Evolutionary conservation across 2,888 invertebrate species (phyloP).

Genomic region (Loripinus fragilis): DNA sequence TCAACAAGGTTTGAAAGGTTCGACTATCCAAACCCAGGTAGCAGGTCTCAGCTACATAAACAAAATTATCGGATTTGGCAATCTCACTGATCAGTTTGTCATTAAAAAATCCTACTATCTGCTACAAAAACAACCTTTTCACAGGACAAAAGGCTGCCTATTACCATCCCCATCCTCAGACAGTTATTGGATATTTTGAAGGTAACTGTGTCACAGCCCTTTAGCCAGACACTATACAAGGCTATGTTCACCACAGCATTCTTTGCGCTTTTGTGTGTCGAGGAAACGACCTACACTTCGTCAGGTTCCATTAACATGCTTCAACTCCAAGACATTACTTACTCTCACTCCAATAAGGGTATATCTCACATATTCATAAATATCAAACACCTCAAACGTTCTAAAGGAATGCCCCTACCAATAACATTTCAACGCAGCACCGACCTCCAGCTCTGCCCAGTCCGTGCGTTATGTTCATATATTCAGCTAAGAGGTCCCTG

Average conservation of each 20-base stretch:
- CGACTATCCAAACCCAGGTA: background rate
- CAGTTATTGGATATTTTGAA: background rate
- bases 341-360: no score
- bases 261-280: background rate
- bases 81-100: background rate
- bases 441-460: background rate
- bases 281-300: background rate
- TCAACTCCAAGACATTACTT: no score
- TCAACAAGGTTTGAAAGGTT: background rate
- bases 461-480: background rate
- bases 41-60: background rate
- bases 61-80: background rate
- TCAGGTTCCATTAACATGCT: background rate
- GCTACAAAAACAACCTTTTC: background rate
- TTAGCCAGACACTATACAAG: background rate
- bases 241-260: background rate
- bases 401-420: background rate
- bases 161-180: background rate
- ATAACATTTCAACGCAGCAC: background rate
- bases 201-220: background rate
- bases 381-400: background rate
- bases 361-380: background rate
- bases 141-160: background rate
- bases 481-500: background rate
- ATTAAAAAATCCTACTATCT: background rate